phyloP scores from a whole-genome alignment of 2,888 invertebrate species.

The Glomeris marginata region DNA sequence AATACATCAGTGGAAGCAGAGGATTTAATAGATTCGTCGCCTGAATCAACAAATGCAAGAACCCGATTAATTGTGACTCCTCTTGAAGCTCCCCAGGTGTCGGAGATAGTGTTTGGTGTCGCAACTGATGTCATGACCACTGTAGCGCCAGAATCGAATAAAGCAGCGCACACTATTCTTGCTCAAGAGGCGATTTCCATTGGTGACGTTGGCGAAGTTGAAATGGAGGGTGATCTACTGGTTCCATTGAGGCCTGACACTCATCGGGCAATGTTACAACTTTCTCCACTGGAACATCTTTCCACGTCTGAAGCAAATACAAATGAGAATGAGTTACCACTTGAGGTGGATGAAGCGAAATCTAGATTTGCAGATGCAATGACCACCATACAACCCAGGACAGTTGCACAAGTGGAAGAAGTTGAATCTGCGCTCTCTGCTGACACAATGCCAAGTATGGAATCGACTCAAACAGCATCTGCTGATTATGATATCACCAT shows the following conservation, averaged over 20 bases:
- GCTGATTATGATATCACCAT: constrained; percentile 10
- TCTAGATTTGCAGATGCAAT: background rate
- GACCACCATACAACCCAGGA: background rate
- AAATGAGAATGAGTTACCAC: constrained; percentile 4
- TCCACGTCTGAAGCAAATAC: background rate
- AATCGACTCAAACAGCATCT: constrained; percentile 5
- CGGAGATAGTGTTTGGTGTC: constrained; percentile 3
- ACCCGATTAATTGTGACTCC: too few species aligned
- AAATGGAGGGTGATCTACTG: constrained; percentile 14
- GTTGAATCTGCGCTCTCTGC: constrained; percentile 8
- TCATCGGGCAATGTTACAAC: background rate
- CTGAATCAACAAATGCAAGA: too few species aligned
- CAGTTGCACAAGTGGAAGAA: constrained; percentile 4
- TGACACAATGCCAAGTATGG: constrained; percentile 5
- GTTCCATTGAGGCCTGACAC: constrained; percentile 13
- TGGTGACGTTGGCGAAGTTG: constrained; percentile 8
- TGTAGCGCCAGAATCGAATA: background rate
- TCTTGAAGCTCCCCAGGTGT: background rate
- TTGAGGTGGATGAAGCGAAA: background rate
- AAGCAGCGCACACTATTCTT: constrained; percentile 5
- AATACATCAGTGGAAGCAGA: constrained; percentile 16
- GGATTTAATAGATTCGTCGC: constrained; percentile 6
- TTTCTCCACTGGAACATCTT: constrained; percentile 3
- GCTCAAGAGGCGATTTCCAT: constrained; percentile 16
- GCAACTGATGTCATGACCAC: background rate